These are phyloP conservation scores for Terebella lapidaria DNA, from an alignment of 2,888 invertebrate genomes.

Conservation along the genomic window DNA sequence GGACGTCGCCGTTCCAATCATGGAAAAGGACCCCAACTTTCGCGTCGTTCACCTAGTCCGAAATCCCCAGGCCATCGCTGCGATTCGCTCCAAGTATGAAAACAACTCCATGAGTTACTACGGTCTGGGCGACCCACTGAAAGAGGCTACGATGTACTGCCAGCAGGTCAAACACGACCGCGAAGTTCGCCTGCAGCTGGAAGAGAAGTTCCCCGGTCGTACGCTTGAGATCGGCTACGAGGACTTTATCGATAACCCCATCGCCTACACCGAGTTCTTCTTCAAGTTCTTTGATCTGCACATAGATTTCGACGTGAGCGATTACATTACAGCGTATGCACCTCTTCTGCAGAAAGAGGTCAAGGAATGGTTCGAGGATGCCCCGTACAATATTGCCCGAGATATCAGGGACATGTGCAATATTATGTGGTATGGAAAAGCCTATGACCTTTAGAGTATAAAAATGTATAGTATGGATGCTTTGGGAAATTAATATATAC, in stretches of 20 bases:
- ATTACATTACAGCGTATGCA: neutral
- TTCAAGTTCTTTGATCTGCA: neutral
- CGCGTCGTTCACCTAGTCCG: neutral
- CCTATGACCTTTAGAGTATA: neutral
- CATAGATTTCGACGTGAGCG: neutral
- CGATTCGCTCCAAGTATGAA: neutral
- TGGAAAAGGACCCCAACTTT: constrained; percentile 1
- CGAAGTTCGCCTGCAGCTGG: neutral
- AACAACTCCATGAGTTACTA: neutral
- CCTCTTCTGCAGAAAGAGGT: neutral
- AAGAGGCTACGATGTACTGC: constrained; percentile 1
- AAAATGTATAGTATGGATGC: no score
- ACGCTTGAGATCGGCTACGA: constrained; percentile 3
- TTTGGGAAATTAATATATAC: no score
- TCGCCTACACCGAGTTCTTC: neutral
- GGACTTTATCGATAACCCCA: neutral
- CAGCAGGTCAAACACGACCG: neutral
- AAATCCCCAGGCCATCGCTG: constrained; percentile 1
- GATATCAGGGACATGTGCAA: neutral
- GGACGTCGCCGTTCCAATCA: neutral
- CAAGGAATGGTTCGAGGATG: neutral
- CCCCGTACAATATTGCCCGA: neutral
- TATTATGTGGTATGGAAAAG: constrained; percentile 1
- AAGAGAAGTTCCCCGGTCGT: neutral
- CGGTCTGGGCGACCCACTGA: constrained; percentile 1